phyloP scores from a whole-genome alignment of 2,797 vertebrate genomes.

The Knipowitschia caucasica region DNA sequence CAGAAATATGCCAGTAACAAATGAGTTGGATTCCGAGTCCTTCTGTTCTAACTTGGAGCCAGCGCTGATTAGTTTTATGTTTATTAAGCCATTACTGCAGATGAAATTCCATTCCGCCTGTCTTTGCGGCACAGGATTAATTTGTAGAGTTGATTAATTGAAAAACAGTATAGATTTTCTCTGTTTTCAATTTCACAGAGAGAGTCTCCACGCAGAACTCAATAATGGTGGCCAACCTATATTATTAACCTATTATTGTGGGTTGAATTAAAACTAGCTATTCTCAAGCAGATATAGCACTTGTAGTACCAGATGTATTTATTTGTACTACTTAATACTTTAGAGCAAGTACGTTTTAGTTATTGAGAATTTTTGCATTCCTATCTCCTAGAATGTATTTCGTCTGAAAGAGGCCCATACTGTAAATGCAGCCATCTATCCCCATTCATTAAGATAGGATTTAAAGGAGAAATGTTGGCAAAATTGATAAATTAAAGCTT shows the following conservation, averaged over 20 bases:
- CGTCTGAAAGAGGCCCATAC: not conserved
- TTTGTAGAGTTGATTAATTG: conserved; percentile 4
- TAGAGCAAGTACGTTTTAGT: too few species aligned
- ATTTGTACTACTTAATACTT: too few species aligned
- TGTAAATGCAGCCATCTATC: too few species aligned
- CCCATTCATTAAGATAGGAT: too few species aligned
- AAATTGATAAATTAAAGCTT: too few species aligned
- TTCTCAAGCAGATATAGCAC: not conserved
- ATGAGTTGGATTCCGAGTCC: not conserved
- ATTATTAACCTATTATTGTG: not conserved
- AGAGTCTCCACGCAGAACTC: not conserved
- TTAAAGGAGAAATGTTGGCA: too few species aligned
- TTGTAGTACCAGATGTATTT: too few species aligned
- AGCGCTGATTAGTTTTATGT: conserved; percentile 18
- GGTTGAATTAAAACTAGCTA: not conserved
- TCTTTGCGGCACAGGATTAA: conserved; percentile 1
- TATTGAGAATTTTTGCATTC: not conserved
- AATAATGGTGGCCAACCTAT: conserved; percentile 9
- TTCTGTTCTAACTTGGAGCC: conserved; percentile 8
- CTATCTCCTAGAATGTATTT: conserved; percentile 15
- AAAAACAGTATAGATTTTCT: conserved; percentile 7
- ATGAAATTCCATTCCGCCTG: conserved; percentile 10
- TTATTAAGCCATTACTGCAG: conserved; percentile 11
- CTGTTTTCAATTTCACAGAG: conserved; percentile 7
- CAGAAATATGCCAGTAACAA: conserved; percentile 6